Percentiles rank a stretch among this genome's conserved stretches.
Evolutionary conservation across 2,113 vertebrate genomes (phyloP).

Genomic region (Genyomyrus donnyi): DNA sequence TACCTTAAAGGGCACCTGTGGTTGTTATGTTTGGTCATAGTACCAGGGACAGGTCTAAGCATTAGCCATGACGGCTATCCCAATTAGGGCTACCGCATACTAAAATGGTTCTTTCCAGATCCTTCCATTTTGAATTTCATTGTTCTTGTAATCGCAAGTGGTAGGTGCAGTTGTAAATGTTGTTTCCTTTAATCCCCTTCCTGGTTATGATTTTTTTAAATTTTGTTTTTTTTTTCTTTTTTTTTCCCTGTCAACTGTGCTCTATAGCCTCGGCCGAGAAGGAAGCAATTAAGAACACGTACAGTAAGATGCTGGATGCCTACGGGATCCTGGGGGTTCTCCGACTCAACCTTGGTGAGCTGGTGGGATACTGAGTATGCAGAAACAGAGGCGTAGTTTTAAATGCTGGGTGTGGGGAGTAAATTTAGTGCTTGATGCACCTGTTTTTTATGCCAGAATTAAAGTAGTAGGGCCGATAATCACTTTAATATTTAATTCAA

Average conservation of each 20-base stretch:
- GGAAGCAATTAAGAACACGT: constrained; percentile 82
- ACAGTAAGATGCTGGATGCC: constrained; percentile 86
- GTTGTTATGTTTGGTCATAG: background rate
- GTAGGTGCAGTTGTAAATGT: background rate
- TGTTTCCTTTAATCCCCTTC: background rate
- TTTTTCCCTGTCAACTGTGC: background rate
- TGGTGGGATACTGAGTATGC: background rate
- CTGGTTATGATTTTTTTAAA: background rate
- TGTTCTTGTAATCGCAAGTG: background rate
- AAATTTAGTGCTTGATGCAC: background rate
- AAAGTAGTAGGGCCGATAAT: too few species aligned
- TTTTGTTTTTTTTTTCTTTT: background rate
- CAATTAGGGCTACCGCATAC: background rate
- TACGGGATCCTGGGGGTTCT: constrained; percentile 93
- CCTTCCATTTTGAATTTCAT: background rate
- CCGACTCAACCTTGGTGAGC: constrained; percentile 90
- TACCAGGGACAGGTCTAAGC: background rate
- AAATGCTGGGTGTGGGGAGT: background rate
- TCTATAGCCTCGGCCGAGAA: constrained; percentile 81
- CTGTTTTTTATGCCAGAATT: background rate
- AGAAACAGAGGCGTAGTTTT: background rate
- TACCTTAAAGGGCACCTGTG: background rate
- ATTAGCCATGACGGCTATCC: background rate
- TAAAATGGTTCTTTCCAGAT: background rate
- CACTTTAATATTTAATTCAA: background rate